These are phyloP conservation scores for Podilymbus podiceps DNA, from an alignment of 2,113 vertebrate species.

Conservation along the genomic window DNA sequence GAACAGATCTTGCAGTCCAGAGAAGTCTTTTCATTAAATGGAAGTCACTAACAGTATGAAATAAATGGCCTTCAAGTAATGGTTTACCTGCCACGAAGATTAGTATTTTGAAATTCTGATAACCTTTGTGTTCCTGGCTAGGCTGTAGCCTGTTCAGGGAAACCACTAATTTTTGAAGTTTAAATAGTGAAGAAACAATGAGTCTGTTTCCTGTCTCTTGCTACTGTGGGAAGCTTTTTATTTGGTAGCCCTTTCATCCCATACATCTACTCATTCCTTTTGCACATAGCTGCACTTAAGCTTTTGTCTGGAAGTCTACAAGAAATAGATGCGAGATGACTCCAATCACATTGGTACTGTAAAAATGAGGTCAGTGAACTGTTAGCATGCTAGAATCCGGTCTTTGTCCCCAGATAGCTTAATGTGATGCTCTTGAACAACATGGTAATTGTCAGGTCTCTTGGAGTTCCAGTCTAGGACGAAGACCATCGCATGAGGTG, in stretches of 20 bases:
- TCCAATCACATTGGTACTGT: neutral
- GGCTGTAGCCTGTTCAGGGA: neutral
- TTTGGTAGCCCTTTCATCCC: neutral
- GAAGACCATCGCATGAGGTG: fast-evolving
- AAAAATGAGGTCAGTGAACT: neutral
- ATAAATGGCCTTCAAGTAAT: neutral
- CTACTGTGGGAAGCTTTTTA: neutral
- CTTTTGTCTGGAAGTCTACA: neutral
- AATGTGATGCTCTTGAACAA: neutral
- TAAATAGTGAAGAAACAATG: neutral
- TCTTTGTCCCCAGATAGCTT: neutral
- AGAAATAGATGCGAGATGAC: neutral
- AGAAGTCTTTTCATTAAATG: neutral
- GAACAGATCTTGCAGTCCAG: neutral
- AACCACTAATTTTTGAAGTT: neutral
- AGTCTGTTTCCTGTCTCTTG: neutral
- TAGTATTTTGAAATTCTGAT: neutral
- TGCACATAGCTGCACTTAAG: neutral
- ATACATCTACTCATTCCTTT: too few relatives aligned
- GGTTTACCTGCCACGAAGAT: neutral
- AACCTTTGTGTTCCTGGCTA: neutral
- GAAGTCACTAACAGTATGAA: neutral
- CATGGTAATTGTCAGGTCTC: fast-evolving
- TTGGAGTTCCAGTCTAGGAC: neutral
- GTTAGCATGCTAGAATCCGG: neutral